Conservation (phyloP, 2,888 invertebrate genomes). For the Lochmaea capreae region DNA sequence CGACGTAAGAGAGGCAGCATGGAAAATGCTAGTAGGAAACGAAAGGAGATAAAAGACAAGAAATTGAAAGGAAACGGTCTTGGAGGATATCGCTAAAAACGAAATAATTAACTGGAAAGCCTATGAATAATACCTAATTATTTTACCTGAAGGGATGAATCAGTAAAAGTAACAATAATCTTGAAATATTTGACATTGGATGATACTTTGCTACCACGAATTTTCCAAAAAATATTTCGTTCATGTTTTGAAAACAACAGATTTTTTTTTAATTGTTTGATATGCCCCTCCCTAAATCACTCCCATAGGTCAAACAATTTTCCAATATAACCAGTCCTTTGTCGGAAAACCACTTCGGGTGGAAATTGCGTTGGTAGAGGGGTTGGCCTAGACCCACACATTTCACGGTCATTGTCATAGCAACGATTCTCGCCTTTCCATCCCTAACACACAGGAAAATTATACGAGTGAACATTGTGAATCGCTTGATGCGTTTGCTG, state of each 20-base stretch:
- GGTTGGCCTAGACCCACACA: slow-evolving; percentile 51
- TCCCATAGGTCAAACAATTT: slow-evolving; percentile 17
- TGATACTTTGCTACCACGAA: too few species aligned
- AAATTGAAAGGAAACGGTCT: too few species aligned
- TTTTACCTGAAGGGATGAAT: too few species aligned
- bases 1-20: too few species aligned
- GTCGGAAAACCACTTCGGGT: slow-evolving; percentile 22
- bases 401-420: slow-evolving; percentile 50
- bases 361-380: slow-evolving; percentile 43
- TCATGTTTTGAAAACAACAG: background rate
- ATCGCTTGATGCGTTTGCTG: background rate
- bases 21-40: too few species aligned
- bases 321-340: slow-evolving; percentile 7
- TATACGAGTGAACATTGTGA: background rate
- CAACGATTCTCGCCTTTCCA: slow-evolving; percentile 26
- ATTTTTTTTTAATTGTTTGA: background rate
- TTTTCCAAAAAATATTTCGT: background rate
- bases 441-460: slow-evolving; percentile 17
- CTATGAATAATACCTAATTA: too few species aligned
- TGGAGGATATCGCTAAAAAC: too few species aligned
- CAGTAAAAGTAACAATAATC: too few species aligned
- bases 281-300: slow-evolving; percentile 4
- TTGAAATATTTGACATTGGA: too few species aligned
- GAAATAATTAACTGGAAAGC: too few species aligned
- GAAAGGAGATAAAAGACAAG: too few species aligned